Evolutionary conservation across 2,113 vertebrate species (phyloP).

Genomic region (Rhea americana): DNA sequence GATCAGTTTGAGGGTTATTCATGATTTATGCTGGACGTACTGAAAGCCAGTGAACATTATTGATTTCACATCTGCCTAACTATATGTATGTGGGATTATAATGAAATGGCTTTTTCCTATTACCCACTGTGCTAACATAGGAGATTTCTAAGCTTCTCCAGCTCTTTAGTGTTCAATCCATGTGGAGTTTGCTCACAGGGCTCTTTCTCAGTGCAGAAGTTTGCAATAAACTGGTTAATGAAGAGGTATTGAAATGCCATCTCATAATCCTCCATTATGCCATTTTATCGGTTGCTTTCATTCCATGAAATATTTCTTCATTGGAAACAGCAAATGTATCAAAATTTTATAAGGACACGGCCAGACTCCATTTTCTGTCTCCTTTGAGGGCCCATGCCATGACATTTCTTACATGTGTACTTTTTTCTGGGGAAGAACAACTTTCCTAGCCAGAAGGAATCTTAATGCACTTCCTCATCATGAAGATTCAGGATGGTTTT

Average conservation of each 20-base stretch:
- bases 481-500: background rate
- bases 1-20: rapidly evolving
- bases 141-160: background rate
- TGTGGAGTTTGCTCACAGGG: background rate
- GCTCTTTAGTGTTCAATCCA: background rate
- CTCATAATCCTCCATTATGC: background rate
- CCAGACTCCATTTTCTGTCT: background rate
- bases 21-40: background rate
- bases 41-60: background rate
- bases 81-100: background rate
- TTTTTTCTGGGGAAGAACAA: background rate
- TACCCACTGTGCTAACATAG: background rate
- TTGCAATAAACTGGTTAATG: background rate
- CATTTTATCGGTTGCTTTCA: background rate
- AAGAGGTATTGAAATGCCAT: background rate
- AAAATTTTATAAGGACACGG: background rate
- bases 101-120: background rate
- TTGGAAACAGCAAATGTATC: background rate
- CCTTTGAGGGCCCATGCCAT: background rate
- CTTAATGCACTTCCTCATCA: background rate
- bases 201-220: background rate
- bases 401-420: background rate
- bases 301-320: background rate
- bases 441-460: background rate
- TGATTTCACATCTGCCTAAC: background rate